Conservation (phyloP, 2,888 invertebrate genomes). For the Blera fallax region DNA sequence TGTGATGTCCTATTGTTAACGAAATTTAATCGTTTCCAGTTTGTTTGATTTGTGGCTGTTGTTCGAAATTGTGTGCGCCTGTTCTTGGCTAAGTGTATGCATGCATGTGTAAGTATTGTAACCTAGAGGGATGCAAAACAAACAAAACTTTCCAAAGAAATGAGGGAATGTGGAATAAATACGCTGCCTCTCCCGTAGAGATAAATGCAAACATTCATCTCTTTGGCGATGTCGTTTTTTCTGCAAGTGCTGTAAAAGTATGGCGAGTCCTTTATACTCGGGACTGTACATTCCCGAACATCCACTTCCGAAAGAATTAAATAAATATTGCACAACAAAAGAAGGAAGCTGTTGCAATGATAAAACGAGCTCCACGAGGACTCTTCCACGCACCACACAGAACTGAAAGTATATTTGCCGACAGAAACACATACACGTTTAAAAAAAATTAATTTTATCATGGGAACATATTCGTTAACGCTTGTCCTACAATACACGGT, state of each 20-base stretch:
- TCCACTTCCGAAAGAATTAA: conserved; percentile 48
- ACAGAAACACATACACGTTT: neutral
- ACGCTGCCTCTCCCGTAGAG: neutral
- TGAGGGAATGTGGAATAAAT: neutral
- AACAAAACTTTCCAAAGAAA: neutral
- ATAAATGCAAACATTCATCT: conserved; percentile 52
- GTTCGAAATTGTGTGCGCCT: neutral
- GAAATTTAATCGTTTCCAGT: conserved; percentile 65
- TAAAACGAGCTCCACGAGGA: neutral
- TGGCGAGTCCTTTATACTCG: conserved; percentile 13
- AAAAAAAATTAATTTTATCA: conserved; percentile 20
- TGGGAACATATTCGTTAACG: conserved; percentile 29
- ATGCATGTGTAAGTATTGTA: conserved; percentile 1
- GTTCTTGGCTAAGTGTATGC: neutral
- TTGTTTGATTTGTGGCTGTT: conserved; percentile 62
- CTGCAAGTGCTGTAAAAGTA: neutral
- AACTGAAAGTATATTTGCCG: neutral
- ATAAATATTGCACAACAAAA: conserved; percentile 56
- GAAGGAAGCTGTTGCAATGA: conserved; percentile 48
- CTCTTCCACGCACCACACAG: neutral
- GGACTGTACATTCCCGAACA: neutral
- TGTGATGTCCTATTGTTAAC: conserved; percentile 59
- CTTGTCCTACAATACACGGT: conserved; percentile 6
- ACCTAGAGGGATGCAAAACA: conserved; percentile 9
- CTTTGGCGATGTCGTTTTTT: neutral